phyloP scores from a whole-genome alignment of 2,797 vertebrate species.

The Nasua narica region DNA sequence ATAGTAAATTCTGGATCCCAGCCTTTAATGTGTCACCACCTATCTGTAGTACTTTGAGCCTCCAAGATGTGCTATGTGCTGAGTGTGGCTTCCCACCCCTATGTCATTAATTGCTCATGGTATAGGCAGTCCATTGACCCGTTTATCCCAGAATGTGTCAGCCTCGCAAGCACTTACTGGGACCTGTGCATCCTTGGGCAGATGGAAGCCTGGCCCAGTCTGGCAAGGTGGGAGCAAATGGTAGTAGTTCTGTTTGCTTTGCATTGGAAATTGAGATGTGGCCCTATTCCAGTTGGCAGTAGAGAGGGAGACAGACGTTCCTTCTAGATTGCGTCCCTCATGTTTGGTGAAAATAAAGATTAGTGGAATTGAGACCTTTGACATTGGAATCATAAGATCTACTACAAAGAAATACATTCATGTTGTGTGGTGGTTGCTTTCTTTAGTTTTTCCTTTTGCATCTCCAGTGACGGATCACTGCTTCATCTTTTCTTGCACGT shows the following conservation, averaged over 20 bases:
- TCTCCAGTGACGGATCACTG: background rate
- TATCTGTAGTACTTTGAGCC: background rate
- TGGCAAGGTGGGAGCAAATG: background rate
- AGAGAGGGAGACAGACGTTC: background rate
- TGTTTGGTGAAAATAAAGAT: background rate
- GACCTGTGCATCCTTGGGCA: background rate
- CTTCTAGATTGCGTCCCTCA: background rate
- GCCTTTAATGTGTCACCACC: background rate
- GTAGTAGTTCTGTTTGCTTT: background rate
- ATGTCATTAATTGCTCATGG: background rate
- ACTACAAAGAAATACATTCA: background rate
- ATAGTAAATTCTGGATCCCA: background rate
- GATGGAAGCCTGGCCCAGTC: background rate
- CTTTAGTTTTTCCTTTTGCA: background rate
- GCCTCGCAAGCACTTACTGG: background rate
- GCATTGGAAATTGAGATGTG: background rate
- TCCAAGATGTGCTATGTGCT: background rate
- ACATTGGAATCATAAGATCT: background rate
- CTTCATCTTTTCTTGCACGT: background rate
- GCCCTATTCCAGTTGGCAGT: background rate
- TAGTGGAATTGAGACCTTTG: background rate
- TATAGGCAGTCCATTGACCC: background rate
- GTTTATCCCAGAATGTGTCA: background rate
- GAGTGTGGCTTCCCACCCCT: no score
- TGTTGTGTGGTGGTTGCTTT: background rate